These are phyloP conservation scores for Bombus turneri DNA, from an alignment of 1,140 invertebrate species.

Conservation along the genomic window DNA sequence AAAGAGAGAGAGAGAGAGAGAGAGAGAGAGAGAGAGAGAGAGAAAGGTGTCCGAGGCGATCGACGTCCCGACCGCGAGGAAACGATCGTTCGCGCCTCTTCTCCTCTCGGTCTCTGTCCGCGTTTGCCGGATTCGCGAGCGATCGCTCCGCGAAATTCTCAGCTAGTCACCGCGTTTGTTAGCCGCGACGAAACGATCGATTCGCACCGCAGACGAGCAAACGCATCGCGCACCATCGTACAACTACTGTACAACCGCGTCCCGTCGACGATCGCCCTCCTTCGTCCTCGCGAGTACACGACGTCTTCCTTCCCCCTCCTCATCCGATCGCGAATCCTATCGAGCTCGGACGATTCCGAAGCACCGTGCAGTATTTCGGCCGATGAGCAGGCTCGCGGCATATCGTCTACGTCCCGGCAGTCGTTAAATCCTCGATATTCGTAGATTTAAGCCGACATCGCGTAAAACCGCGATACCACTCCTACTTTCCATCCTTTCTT, in stretches of 20 bases:
- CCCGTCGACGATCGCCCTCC: not conserved
- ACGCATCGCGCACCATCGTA: not conserved
- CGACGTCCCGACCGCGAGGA: no score
- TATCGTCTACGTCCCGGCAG: conserved; percentile 59
- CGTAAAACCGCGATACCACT: not conserved
- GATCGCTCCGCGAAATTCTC: not conserved
- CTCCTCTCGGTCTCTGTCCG: not conserved
- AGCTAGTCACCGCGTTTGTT: conserved; percentile 27
- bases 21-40: not conserved
- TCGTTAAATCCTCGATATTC: not conserved
- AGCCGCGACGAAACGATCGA: not conserved
- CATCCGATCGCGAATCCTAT: not conserved
- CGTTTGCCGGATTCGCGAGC: conserved; percentile 3
- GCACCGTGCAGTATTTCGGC: conserved; percentile 79
- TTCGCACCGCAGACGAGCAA: not conserved
- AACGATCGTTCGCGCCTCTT: no score
- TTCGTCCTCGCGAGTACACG: not conserved
- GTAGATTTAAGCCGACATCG: not conserved
- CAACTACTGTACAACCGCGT: no score
- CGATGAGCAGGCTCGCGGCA: conserved; percentile 79
- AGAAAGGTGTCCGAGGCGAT: not conserved
- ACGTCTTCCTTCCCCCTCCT: not conserved
- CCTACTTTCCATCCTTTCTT: not conserved
- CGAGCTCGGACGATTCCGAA: conserved; percentile 57
- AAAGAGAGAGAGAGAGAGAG: not conserved